phyloP scores from a whole-genome alignment of 2,113 vertebrate genomes.

The Tachysurus vachellii region DNA sequence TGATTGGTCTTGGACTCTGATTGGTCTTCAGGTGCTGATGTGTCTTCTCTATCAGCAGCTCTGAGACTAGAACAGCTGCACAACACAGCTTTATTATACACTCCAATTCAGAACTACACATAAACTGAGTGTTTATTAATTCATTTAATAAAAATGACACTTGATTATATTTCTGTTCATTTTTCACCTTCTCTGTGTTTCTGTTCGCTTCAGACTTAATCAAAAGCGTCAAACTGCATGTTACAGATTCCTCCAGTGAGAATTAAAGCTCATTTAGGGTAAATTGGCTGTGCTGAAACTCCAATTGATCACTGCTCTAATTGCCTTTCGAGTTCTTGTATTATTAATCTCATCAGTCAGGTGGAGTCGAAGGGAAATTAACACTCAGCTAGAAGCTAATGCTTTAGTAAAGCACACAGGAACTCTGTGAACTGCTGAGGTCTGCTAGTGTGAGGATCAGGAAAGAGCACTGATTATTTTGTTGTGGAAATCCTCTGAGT shows the following conservation, averaged over 20 bases:
- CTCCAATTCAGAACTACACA: background rate
- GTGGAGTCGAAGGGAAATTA: background rate
- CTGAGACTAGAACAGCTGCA: background rate
- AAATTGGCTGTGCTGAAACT: background rate
- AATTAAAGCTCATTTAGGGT: background rate
- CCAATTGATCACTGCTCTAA: background rate
- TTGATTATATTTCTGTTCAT: background rate
- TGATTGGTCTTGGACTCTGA: background rate
- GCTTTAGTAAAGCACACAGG: background rate
- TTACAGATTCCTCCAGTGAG: background rate
- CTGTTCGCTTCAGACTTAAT: background rate
- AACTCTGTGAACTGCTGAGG: background rate
- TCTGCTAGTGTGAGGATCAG: background rate
- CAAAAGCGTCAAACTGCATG: background rate
- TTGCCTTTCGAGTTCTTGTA: background rate
- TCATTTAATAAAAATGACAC: background rate
- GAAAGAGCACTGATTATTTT: background rate
- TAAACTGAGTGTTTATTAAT: background rate
- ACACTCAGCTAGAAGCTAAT: background rate
- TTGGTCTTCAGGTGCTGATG: background rate
- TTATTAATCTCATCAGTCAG: background rate
- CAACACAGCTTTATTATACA: background rate
- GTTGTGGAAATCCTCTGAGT: background rate
- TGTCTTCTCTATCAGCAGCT: background rate
- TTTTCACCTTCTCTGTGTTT: background rate